Percentiles rank a stretch among this genome's conserved stretches.
Evolutionary conservation across 2,113 vertebrate genomes (phyloP).

Genomic region (Cyrtonyx montezumae): DNA sequence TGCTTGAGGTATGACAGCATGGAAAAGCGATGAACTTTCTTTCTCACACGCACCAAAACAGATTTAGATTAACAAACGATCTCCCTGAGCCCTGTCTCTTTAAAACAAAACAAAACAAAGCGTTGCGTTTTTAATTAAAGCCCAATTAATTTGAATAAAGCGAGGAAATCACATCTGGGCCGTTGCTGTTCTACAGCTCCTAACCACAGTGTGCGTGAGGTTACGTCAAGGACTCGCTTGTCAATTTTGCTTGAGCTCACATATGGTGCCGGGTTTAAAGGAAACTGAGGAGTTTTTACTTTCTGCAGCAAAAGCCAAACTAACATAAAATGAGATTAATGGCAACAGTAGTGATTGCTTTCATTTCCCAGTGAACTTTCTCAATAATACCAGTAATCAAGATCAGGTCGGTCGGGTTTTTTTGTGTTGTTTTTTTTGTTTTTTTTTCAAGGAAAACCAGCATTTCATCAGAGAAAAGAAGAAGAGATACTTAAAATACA

Average conservation of each 20-base stretch:
- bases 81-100: not conserved
- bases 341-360: conserved; percentile 48
- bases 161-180: conserved; percentile 59
- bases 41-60: not conserved
- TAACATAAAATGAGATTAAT: conserved; percentile 62
- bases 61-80: not conserved
- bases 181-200: not conserved
- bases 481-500: conserved; percentile 35
- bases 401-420: conserved; percentile 19
- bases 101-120: conserved; percentile 35
- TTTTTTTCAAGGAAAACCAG: not conserved
- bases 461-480: conserved; percentile 47
- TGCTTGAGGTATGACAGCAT: conserved; percentile 21
- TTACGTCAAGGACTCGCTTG: conserved; percentile 53
- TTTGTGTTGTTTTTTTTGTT: not conserved
- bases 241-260: conserved; percentile 62
- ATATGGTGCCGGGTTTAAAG: not conserved
- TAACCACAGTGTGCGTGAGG: conserved; percentile 35
- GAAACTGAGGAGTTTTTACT: conserved; percentile 57
- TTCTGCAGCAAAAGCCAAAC: conserved; percentile 58
- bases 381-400: conserved; percentile 60
- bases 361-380: conserved; percentile 59
- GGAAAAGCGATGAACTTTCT: not conserved
- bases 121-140: conserved; percentile 39
- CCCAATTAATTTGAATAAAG: conserved; percentile 40